Evolutionary conservation across 2,888 invertebrate species (phyloP), one percentile per base, ranked within the genome.

Genomic region (Tachystola acroxantha): DNA sequence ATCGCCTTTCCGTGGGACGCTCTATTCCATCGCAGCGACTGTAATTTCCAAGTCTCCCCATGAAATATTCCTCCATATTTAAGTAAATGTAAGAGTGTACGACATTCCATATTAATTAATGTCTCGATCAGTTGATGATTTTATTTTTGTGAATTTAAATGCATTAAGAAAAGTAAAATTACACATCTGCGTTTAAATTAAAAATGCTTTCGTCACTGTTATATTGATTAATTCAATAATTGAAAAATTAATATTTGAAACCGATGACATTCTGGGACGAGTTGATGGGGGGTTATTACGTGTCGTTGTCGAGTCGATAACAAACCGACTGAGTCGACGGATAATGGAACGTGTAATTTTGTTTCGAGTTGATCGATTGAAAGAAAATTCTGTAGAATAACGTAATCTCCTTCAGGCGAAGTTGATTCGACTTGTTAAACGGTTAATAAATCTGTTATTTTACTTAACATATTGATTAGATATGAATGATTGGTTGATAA

Each of bases 321-420:
- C 64, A 67, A 73, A 68, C 65, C 63, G 48, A 64, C 53, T 54
- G 54, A 55, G 64, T 68, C 63, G 67, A 64, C 64, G 67, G 68
- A 72, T 57, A 70, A 58, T 58, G 54, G 46, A 22, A 71, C 75
- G 44, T 76, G 60, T 77, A 79, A 81, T 82, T 79, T 75, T 39
- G 58, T 53, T 55, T 50, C 56, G 46, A 64, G 43, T 55, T 53
- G 53, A 46, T 63, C 57, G 61, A 64, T 65, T 61, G 62, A 63
- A 61, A 66, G 65, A 65, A 66, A 70, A 65, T 64, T 54, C 57
- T 53, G 53, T 63, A 58, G 56, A 36, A 36, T 27, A 27, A n/a
- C 57, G 57, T 58, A 53, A 56, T 52, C 48, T 6, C 70, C 69
- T 62, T 45, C 53, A 34, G 57, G 70, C 66, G 45, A 60, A 54